Conservation (phyloP, 2,888 invertebrate species). For the Tyria jacobaeae region DNA sequence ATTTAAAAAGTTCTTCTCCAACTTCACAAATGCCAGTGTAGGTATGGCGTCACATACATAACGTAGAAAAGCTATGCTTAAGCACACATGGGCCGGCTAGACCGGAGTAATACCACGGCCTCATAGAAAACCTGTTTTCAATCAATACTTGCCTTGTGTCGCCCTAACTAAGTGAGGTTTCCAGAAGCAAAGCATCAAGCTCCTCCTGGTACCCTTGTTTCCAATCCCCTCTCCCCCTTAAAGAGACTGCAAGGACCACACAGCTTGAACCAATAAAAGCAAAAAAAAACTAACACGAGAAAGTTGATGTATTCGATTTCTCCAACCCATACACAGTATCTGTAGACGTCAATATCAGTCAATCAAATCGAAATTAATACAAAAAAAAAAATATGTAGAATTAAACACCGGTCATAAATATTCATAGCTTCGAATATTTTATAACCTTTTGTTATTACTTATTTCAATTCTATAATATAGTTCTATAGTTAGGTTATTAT, state of each 20-base stretch:
- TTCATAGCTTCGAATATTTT: not conserved
- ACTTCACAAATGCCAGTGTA: too few species aligned
- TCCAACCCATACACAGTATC: not conserved
- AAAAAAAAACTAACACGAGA: not conserved
- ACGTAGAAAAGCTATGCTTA: too few species aligned
- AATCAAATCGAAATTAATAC: not conserved
- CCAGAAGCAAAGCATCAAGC: too few species aligned
- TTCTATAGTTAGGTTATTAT: not conserved
- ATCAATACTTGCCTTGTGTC: too few species aligned
- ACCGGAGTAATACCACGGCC: too few species aligned
- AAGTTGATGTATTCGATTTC: conserved; percentile 1
- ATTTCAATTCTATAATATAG: not conserved
- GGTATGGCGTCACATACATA: too few species aligned
- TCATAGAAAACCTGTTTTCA: too few species aligned
- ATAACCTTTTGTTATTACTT: not conserved
- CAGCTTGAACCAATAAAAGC: not conserved
- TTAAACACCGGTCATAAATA: not conserved
- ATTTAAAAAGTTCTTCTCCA: too few species aligned
- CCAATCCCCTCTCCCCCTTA: too few species aligned
- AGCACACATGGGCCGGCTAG: too few species aligned
- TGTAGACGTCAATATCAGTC: not conserved
- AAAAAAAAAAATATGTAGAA: not conserved
- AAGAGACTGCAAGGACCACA: not conserved
- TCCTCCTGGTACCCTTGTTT: too few species aligned
- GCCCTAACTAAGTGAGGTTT: too few species aligned